A percentile compares a stretch with the other conserved stretches of the same genome.
Conservation (phyloP, 2,113 vertebrate species). For the Salvelinus namaycush region DNA sequence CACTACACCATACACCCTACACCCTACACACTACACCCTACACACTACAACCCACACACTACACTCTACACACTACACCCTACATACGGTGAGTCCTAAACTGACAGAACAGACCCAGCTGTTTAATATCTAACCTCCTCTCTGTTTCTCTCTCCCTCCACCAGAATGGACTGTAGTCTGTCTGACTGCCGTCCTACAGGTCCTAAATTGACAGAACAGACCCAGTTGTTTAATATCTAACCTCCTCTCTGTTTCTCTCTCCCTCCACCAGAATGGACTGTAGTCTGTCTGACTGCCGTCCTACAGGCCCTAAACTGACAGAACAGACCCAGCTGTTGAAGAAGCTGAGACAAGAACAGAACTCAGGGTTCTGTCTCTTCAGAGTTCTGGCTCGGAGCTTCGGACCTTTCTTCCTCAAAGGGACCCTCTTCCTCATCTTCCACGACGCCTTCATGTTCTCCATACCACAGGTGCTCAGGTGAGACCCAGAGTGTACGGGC, state of each 20-base stretch:
- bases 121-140: too few relatives aligned
- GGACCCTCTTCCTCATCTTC: conserved; percentile 73
- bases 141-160: not conserved
- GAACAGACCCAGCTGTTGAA: conserved; percentile 71
- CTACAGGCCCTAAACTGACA: conserved; percentile 20
- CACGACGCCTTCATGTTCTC: conserved; percentile 83
- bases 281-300: conserved; percentile 8
- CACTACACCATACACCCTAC: too few relatives aligned
- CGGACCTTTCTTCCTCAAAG: conserved; percentile 74
- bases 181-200: not conserved
- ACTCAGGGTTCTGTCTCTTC: conserved; percentile 60
- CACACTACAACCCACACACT: too few relatives aligned
- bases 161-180: conserved; percentile 44
- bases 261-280: conserved; percentile 42
- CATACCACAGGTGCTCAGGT: conserved; percentile 85
- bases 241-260: not conserved
- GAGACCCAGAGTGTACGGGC: not conserved
- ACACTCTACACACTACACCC: too few relatives aligned
- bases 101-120: too few relatives aligned
- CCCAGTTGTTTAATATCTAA: not conserved
- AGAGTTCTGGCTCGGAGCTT: conserved; percentile 72
- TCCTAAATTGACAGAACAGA: conserved; percentile 17
- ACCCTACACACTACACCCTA: too few relatives aligned
- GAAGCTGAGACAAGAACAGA: conserved; percentile 43
- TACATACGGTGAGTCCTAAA: too few relatives aligned